A percentile compares a stretch with the other conserved stretches of the same genome.
Conservation (phyloP, 2,797 vertebrate species). For the Babyrousa celebensis region DNA sequence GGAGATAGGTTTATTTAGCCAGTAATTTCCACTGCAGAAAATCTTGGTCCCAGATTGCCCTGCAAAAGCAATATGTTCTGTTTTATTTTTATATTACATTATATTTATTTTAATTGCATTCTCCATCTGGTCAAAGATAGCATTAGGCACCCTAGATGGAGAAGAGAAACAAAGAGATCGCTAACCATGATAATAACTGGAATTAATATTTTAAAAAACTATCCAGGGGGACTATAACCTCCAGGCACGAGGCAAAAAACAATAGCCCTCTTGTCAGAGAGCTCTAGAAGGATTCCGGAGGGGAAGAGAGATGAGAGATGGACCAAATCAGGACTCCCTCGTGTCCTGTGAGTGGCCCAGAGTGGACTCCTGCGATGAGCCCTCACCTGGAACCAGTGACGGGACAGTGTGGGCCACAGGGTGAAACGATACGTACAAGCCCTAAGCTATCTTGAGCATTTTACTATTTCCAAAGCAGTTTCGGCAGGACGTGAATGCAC, state of each 20-base stretch:
- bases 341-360: background rate
- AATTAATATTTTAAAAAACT: conserved; percentile 75
- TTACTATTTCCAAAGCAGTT: conserved; percentile 52
- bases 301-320: background rate
- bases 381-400: background rate
- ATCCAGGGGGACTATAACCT: conserved; percentile 41
- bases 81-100: conserved; percentile 88
- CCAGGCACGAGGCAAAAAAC: background rate
- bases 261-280: background rate
- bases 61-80: conserved; percentile 86
- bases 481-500: conserved; percentile 54
- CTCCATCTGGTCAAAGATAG: conserved; percentile 86
- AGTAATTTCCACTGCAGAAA: conserved; percentile 84
- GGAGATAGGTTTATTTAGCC: conserved; percentile 87
- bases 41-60: conserved; percentile 82
- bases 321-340: background rate
- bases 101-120: conserved; percentile 84
- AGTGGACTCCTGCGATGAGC: background rate
- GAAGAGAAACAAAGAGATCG: conserved; percentile 79
- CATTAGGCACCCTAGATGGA: conserved; percentile 78
- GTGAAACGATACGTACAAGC: background rate
- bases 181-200: conserved; percentile 59
- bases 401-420: background rate
- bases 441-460: conserved; percentile 28
- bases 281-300: background rate